These are phyloP conservation scores for Notechis scutatus DNA, from an alignment of 2,113 vertebrate species.

Conservation along the genomic window DNA sequence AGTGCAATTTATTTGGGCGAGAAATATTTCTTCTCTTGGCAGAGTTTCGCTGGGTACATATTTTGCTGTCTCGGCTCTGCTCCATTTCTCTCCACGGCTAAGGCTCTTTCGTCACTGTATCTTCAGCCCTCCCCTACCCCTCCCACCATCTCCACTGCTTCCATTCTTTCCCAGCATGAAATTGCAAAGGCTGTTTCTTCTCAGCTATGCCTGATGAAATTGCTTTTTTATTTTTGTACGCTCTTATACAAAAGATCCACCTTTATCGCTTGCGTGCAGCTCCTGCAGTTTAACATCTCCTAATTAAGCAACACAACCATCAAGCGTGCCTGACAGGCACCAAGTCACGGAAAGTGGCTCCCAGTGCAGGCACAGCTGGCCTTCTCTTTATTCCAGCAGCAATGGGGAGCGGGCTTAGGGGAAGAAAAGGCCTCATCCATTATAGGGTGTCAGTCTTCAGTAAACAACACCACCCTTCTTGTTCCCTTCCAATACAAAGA, in stretches of 20 bases:
- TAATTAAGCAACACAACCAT: conserved; percentile 26
- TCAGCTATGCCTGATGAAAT: neutral
- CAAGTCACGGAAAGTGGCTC: rapidly evolving
- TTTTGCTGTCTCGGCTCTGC: neutral
- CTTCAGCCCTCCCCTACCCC: neutral
- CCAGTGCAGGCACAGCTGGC: neutral
- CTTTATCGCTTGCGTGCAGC: conserved; percentile 26
- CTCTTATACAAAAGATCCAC: conserved; percentile 7
- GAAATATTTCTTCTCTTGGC: neutral
- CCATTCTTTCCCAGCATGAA: neutral
- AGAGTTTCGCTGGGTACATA: neutral
- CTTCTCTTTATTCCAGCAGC: neutral
- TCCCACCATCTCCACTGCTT: neutral
- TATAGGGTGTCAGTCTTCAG: rapidly evolving
- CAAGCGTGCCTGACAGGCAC: neutral
- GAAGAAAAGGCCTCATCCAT: neutral
- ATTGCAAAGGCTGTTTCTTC: neutral
- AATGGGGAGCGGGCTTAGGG: rapidly evolving
- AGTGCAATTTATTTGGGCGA: conserved; percentile 23
- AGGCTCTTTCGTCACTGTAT: conserved; percentile 8
- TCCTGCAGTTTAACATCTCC: neutral
- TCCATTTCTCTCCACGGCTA: conserved; percentile 5
- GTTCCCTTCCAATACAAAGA: neutral
- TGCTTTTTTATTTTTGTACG: conserved; percentile 47
- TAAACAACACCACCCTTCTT: neutral